Conservation (phyloP, 2,113 vertebrate species). For the Bungarus multicinctus region DNA sequence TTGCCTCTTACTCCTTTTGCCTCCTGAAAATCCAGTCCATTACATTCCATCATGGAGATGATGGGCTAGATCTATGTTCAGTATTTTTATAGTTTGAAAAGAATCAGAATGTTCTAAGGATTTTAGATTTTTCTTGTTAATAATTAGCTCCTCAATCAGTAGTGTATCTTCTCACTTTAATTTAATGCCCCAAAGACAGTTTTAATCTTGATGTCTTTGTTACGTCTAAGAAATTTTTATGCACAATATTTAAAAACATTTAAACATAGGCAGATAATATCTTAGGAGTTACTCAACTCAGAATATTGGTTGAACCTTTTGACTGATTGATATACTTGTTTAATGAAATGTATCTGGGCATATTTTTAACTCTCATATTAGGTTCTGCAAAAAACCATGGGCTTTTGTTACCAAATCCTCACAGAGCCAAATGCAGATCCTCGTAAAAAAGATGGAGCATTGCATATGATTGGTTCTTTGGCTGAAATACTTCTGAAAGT, state of each 20-base stretch:
- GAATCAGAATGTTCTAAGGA: neutral
- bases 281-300: neutral
- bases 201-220: neutral
- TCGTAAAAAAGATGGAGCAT: conserved; percentile 96
- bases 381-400: conserved; percentile 98
- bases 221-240: neutral
- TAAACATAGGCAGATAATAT: neutral
- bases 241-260: neutral
- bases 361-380: conserved; percentile 47
- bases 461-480: conserved; percentile 98
- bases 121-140: neutral
- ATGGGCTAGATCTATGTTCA: neutral
- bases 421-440: conserved; percentile 91
- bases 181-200: neutral
- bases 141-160: neutral
- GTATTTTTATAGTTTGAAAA: neutral
- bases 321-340: neutral
- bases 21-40: neutral
- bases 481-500: conserved; percentile 98
- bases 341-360: conserved; percentile 6
- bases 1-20: neutral
- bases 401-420: conserved; percentile 97
- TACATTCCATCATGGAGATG: neutral
- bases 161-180: neutral
- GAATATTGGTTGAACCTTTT: neutral